Evolutionary conservation across 1,140 invertebrate genomes (phyloP).

Genomic region (Orussus abietinus): DNA sequence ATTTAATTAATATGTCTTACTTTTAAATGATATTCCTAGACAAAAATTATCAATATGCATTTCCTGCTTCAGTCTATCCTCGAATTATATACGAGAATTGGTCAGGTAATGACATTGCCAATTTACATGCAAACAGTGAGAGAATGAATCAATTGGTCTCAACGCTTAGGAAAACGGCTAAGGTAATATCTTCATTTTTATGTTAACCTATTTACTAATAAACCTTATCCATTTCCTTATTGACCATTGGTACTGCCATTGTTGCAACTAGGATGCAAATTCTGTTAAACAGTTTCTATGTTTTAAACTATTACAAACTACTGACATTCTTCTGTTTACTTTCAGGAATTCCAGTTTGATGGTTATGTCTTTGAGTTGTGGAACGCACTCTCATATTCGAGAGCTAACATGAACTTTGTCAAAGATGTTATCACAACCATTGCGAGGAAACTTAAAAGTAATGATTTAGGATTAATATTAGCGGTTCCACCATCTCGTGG

Average conservation of each 20-base stretch:
- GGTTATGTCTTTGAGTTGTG: slow-evolving; percentile 87
- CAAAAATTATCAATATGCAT: slow-evolving; percentile 17
- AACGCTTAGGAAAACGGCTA: slow-evolving; percentile 59
- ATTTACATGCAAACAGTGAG: slow-evolving; percentile 59
- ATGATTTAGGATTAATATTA: slow-evolving; percentile 67
- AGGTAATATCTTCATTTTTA: too few relatives aligned
- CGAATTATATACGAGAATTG: slow-evolving; percentile 84
- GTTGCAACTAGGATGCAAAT: too few relatives aligned
- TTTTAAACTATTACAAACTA: too few relatives aligned
- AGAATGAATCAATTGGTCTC: slow-evolving; percentile 60
- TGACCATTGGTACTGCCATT: slow-evolving; percentile 1
- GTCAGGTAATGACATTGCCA: slow-evolving; percentile 64
- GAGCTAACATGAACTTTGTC: slow-evolving; percentile 62
- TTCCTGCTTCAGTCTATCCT: slow-evolving; percentile 66
- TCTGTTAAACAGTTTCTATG: too few relatives aligned
- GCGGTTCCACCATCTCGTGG: slow-evolving; percentile 79
- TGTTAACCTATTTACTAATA: too few relatives aligned
- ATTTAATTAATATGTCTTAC: slow-evolving; percentile 13
- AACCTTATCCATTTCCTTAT: slow-evolving; percentile 3
- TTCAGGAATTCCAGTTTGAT: slow-evolving; percentile 67
- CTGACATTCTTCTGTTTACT: slow-evolving; percentile 13
- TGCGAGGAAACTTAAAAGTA: slow-evolving; percentile 51
- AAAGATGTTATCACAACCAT: slow-evolving; percentile 62
- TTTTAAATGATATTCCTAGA: slow-evolving; percentile 10
- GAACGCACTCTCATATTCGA: slow-evolving; percentile 69